A percentile compares a stretch with the other conserved stretches of the same genome.
Evolutionary conservation across 1,140 invertebrate species (phyloP).

Genomic region (Sminthurinus signatus): DNA sequence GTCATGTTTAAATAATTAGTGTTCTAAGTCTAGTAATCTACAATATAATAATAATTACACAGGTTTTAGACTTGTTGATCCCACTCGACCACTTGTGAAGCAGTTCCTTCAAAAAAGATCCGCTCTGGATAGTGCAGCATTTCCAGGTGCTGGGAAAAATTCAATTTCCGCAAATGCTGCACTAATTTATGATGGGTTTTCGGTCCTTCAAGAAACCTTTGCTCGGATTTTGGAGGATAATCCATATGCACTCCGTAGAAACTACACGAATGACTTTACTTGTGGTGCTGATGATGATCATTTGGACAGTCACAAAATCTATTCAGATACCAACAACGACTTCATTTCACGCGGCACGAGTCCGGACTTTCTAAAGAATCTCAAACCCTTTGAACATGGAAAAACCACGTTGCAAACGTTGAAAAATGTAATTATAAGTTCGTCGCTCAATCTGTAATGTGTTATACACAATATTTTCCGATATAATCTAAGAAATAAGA

Average conservation of each 20-base stretch:
- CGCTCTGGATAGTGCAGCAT: slow-evolving; percentile 24
- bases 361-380: slow-evolving; percentile 4
- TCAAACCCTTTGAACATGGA: slow-evolving; percentile 76
- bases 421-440: slow-evolving; percentile 46
- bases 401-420: slow-evolving; percentile 60
- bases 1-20: too few species aligned
- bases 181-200: slow-evolving; percentile 85
- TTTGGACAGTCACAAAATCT: neutral
- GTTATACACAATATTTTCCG: slow-evolving; percentile 16
- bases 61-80: slow-evolving; percentile 86
- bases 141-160: slow-evolving; percentile 39
- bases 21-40: too few species aligned
- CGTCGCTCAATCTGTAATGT: neutral
- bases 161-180: slow-evolving; percentile 49
- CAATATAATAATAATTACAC: too few species aligned
- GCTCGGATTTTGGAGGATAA: slow-evolving; percentile 73
- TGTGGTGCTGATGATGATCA: slow-evolving; percentile 18
- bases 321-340: neutral
- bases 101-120: slow-evolving; percentile 47
- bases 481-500: too few species aligned
- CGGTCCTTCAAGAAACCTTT: slow-evolving; percentile 81
- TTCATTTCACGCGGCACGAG: neutral
- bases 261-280: slow-evolving; percentile 16
- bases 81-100: slow-evolving; percentile 63
- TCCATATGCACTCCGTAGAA: slow-evolving; percentile 47